Percentiles rank a stretch among this genome's conserved stretches.
These are phyloP conservation scores for Drosophila histrio DNA, from an alignment of 2,888 invertebrate genomes.

Conservation along the genomic window DNA sequence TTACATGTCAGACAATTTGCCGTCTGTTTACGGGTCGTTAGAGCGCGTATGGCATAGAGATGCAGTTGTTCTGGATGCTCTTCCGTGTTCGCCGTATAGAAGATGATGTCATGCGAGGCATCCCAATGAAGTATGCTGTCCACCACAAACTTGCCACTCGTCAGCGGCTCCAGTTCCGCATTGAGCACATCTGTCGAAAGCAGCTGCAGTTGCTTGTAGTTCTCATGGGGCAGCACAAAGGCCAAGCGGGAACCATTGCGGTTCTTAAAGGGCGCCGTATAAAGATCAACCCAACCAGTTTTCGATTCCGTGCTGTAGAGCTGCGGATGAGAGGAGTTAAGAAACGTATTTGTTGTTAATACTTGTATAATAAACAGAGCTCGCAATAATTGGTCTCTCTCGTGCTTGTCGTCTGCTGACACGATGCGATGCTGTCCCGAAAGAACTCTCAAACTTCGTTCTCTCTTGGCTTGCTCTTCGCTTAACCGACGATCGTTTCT, in stretches of 20 bases:
- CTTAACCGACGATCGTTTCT: no score
- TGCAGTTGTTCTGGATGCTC: slow-evolving; percentile 91
- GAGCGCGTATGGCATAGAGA: slow-evolving; percentile 89
- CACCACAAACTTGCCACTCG: slow-evolving; percentile 89
- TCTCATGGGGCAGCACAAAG: slow-evolving; percentile 89
- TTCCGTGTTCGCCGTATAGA: slow-evolving; percentile 92
- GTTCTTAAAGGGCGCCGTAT: slow-evolving; percentile 89
- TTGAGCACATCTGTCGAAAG: slow-evolving; percentile 82
- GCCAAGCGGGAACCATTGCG: slow-evolving; percentile 88
- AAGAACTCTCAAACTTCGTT: no score
- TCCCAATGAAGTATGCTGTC: slow-evolving; percentile 91
- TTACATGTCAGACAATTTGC: slow-evolving; percentile 91
- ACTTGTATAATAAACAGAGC: no score
- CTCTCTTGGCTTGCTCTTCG: no score
- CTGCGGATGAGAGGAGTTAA: slow-evolving; percentile 36
- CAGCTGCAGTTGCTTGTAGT: slow-evolving; percentile 88
- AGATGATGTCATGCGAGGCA: slow-evolving; percentile 87
- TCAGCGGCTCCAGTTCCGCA: slow-evolving; percentile 84
- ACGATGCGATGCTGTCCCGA: no score
- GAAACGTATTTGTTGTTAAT: no score
- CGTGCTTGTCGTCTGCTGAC: no score
- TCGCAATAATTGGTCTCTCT: no score
- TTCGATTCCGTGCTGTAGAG: slow-evolving; percentile 77
- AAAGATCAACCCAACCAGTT: slow-evolving; percentile 92
- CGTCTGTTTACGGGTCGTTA: slow-evolving; percentile 80